These are phyloP conservation scores for Pterostichus niger DNA, from an alignment of 2,888 invertebrate genomes.

Conservation along the genomic window DNA sequence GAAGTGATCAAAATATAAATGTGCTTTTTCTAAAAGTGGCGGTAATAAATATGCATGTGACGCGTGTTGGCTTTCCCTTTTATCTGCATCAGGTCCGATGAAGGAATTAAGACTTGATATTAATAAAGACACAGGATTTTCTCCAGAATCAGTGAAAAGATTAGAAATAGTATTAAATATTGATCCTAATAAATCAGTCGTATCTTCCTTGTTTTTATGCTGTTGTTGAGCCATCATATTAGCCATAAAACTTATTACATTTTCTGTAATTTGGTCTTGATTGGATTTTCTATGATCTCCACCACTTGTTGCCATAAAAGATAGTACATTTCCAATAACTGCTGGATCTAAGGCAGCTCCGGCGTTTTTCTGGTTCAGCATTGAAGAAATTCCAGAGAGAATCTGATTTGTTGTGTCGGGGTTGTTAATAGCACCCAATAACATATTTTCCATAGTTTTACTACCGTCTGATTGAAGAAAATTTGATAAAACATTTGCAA, in stretches of 20 bases:
- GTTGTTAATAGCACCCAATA: conserved; percentile 69
- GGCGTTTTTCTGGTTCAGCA: conserved; percentile 70
- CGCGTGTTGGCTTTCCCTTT: conserved; percentile 82
- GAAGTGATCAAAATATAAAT: conserved; percentile 89
- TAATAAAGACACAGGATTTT: conserved; percentile 84
- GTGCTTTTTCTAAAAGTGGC: conserved; percentile 84
- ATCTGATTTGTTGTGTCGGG: conserved; percentile 73
- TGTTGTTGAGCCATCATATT: conserved; percentile 17
- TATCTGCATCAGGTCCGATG: conserved; percentile 81
- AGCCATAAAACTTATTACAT: conserved; percentile 15
- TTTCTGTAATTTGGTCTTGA: conserved; percentile 10
- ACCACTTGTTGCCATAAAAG: conserved; percentile 77
- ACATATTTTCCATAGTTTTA: conserved; percentile 78
- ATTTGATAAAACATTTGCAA: conserved; percentile 84
- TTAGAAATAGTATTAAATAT: not conserved
- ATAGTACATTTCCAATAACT: conserved; percentile 81
- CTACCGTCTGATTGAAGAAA: conserved; percentile 85
- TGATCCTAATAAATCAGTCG: conserved; percentile 23
- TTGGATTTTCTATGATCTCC: conserved; percentile 2
- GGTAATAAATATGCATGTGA: conserved; percentile 87
- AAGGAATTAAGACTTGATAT: conserved; percentile 83
- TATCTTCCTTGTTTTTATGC: conserved; percentile 1
- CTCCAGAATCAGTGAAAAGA: conserved; percentile 39
- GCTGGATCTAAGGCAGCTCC: conserved; percentile 80
- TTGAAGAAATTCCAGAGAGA: conserved; percentile 73